Conservation (phyloP, 2,797 vertebrate species). For the Cheirogaleus major region DNA sequence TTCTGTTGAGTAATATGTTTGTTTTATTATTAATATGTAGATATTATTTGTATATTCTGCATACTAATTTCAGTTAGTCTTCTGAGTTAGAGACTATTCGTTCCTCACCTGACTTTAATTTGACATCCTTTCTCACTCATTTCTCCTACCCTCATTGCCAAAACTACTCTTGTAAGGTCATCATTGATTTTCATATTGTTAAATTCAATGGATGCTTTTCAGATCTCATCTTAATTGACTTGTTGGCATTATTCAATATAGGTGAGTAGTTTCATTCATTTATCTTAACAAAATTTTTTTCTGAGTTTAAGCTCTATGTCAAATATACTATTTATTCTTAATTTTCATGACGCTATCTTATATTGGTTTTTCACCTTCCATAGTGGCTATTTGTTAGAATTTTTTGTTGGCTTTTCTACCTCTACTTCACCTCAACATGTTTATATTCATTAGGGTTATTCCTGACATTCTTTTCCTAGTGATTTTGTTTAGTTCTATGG, state of each 20-base stretch:
- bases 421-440: neutral
- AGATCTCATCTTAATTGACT: constrained; percentile 18
- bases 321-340: neutral
- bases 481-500: neutral
- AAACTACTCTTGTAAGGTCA: neutral
- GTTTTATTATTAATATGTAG: neutral
- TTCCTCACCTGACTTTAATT: neutral
- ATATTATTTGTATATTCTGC: neutral
- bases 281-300: constrained; percentile 28
- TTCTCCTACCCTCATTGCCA: neutral
- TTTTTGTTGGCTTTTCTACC: neutral
- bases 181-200: constrained; percentile 51
- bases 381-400: neutral
- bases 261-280: constrained; percentile 17
- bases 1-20: neutral
- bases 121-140: neutral
- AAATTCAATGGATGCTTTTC: constrained; percentile 11
- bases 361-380: neutral
- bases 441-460: neutral
- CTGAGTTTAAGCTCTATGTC: neutral
- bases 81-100: neutral
- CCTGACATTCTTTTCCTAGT: neutral
- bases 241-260: constrained; percentile 17
- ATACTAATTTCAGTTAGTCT: neutral
- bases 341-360: neutral